These are phyloP conservation scores for Melieria omissa DNA, from an alignment of 2,888 invertebrate species.

Conservation along the genomic window DNA sequence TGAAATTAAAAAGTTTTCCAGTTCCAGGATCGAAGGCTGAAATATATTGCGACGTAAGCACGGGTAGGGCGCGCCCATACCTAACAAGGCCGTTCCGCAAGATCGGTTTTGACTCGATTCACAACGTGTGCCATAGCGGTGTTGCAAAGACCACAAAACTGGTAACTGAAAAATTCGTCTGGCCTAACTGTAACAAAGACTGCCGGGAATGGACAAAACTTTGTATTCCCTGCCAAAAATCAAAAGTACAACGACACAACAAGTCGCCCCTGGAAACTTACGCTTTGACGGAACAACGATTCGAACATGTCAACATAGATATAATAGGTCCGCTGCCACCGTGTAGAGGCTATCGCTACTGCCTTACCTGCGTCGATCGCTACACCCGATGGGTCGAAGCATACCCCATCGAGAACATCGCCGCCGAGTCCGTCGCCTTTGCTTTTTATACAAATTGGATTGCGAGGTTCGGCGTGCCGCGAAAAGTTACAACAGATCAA, in stretches of 20 bases:
- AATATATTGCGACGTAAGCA: too few species aligned
- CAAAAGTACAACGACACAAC: constrained; percentile 22
- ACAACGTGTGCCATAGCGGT: too few species aligned
- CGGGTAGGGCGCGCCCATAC: too few species aligned
- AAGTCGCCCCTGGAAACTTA: constrained; percentile 45
- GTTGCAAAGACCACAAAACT: too few species aligned
- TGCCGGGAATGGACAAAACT: constrained; percentile 8
- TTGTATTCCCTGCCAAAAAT: constrained; percentile 24
- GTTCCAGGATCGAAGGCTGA: too few species aligned
- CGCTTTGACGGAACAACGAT: constrained; percentile 47
- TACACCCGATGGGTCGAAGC: constrained; percentile 48
- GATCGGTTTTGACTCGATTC: too few species aligned
- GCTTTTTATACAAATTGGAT: constrained; percentile 23
- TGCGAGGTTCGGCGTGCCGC: constrained; percentile 7
- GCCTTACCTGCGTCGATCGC: constrained; percentile 52
- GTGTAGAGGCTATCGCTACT: constrained; percentile 44
- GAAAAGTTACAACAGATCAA: neutral
- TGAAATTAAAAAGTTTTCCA: too few species aligned
- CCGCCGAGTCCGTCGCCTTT: neutral
- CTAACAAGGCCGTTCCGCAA: too few species aligned
- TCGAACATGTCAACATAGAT: neutral
- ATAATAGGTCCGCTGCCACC: constrained; percentile 41
- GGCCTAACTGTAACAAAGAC: too few species aligned
- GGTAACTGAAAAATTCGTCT: too few species aligned
- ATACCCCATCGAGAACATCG: constrained; percentile 42